Evolutionary conservation across 2,113 vertebrate species (phyloP).

Genomic region (Anguilla japonica): DNA sequence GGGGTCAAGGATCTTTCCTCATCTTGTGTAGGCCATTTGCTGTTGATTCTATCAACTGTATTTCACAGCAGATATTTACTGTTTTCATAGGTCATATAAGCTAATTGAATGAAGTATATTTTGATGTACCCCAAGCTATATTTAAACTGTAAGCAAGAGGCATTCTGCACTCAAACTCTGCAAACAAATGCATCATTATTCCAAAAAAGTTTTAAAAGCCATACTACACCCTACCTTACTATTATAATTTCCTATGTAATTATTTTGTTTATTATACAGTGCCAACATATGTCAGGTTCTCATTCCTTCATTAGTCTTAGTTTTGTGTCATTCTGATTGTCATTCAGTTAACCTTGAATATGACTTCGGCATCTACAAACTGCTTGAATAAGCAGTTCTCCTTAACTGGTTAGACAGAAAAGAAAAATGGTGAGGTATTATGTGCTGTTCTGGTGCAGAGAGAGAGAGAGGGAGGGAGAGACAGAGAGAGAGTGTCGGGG

Average conservation of each 20-base stretch:
- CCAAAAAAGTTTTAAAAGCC: background rate
- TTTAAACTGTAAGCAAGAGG: background rate
- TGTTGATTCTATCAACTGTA: background rate
- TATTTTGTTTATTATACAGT: background rate
- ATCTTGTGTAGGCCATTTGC: background rate
- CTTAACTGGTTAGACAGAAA: background rate
- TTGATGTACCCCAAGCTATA: background rate
- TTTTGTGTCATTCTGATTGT: background rate
- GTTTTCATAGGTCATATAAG: background rate
- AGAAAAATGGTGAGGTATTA: background rate
- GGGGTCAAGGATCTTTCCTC: background rate
- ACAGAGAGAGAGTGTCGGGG: background rate
- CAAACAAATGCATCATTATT: background rate
- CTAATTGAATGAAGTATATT: too few species aligned
- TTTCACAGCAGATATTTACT: too few species aligned
- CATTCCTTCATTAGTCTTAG: background rate
- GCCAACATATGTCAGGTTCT: background rate
- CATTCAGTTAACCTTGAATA: background rate
- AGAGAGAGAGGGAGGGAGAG: slow-evolving; percentile 7
- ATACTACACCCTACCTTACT: background rate
- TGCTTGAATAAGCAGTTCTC: slow-evolving; percentile 2
- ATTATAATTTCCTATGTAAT: background rate
- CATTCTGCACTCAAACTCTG: background rate
- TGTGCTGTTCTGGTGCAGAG: background rate
- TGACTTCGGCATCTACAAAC: background rate